Evolutionary conservation across 1,140 invertebrate species (phyloP).

Genomic region (Hylaeus volcanicus): DNA sequence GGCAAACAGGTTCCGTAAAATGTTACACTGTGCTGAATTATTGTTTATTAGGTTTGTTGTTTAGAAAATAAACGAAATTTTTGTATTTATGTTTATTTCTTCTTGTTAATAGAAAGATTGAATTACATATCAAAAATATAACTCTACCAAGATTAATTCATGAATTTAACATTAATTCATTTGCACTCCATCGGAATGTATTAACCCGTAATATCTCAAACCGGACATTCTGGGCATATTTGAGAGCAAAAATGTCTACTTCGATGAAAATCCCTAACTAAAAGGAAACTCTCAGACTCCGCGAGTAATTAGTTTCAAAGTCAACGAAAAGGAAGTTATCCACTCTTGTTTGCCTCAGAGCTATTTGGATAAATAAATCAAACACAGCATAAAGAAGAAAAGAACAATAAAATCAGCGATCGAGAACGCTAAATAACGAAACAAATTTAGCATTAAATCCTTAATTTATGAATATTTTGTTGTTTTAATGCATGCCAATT

Average conservation of each 20-base stretch:
- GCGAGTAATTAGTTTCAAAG: slow-evolving; percentile 26
- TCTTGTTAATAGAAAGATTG: no score
- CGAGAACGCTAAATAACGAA: neutral
- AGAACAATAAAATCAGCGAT: neutral
- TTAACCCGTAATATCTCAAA: slow-evolving; percentile 19
- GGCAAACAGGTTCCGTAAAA: no score
- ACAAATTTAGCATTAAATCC: no score
- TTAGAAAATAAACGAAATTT: no score
- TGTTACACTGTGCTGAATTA: no score
- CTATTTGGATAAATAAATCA: neutral
- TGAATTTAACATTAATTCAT: no score
- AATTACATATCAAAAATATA: no score
- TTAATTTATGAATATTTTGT: no score
- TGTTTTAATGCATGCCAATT: no score
- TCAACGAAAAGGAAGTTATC: slow-evolving; percentile 5
- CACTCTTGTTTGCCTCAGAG: neutral
- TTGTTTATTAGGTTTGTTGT: no score
- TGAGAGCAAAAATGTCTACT: neutral
- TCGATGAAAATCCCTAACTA: slow-evolving; percentile 8
- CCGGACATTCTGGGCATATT: neutral
- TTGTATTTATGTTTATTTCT: no score
- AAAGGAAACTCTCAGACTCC: neutral
- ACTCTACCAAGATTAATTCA: neutral
- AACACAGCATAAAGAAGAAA: neutral
- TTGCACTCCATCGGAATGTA: neutral